Evolutionary conservation across 2,113 vertebrate species (phyloP).

Genomic region (Promerops cafer): DNA sequence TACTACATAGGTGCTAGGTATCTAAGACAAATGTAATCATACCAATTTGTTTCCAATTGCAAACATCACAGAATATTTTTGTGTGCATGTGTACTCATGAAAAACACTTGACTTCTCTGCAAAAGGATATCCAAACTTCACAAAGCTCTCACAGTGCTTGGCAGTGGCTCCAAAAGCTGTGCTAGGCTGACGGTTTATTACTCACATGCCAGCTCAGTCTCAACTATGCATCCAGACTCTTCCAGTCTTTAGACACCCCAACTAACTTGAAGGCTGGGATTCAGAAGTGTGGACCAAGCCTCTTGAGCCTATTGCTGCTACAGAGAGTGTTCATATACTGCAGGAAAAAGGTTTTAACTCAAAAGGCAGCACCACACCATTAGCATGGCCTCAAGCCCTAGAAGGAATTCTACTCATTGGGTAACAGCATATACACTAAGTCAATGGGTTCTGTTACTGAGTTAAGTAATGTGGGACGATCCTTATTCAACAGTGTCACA

Average conservation of each 20-base stretch:
- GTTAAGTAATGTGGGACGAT: not conserved
- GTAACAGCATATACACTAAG: not conserved
- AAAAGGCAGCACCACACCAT: not conserved
- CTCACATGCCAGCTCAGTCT: not conserved
- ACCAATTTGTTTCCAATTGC: not conserved
- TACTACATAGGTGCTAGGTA: not conserved
- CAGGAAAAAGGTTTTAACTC: not conserved
- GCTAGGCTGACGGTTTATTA: rapidly evolving
- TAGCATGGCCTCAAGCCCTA: not conserved
- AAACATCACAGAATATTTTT: not conserved
- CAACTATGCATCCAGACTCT: not conserved
- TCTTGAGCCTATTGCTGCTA: not conserved
- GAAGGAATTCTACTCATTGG: not conserved
- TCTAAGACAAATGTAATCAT: not conserved
- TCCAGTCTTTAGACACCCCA: not conserved
- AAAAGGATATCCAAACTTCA: not conserved
- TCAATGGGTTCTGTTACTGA: not conserved
- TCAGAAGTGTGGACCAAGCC: not conserved
- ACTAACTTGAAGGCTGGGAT: not conserved
- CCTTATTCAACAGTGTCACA: not conserved
- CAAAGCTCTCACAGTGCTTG: not conserved
- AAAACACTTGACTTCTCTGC: not conserved
- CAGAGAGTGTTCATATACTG: not conserved
- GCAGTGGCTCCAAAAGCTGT: not conserved
- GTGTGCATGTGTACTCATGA: rapidly evolving